A percentile compares a stretch with the other conserved stretches of the same genome.
Conservation (phyloP, 2,113 vertebrate species). For the Clarias batrachus region DNA sequence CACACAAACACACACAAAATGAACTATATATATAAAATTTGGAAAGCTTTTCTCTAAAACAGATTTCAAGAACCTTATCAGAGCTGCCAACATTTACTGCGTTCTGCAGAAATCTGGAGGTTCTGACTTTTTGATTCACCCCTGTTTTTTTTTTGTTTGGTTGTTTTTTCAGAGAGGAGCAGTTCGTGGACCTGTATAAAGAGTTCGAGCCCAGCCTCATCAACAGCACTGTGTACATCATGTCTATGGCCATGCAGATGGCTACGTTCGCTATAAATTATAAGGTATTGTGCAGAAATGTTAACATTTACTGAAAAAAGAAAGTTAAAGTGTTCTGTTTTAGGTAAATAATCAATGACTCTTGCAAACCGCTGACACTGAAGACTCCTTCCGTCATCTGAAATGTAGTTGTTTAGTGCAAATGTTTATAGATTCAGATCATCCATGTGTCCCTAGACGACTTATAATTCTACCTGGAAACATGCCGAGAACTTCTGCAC, state of each 20-base stretch:
- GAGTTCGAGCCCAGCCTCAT: constrained; percentile 95
- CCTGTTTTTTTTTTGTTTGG: background rate
- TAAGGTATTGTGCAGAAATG: constrained; percentile 75
- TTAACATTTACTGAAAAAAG: background rate
- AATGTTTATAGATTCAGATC: background rate
- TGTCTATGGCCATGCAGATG: constrained; percentile 99
- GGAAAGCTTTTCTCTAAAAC: background rate
- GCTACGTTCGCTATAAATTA: constrained; percentile 98
- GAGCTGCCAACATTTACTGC: background rate
- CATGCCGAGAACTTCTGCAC: background rate
- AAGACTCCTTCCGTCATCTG: background rate
- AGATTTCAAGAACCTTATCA: background rate
- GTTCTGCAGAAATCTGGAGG: background rate
- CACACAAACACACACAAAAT: background rate
- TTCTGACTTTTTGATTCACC: background rate
- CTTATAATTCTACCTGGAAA: background rate
- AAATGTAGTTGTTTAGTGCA: background rate
- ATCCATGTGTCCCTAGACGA: too few relatives aligned
- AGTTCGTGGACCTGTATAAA: constrained; percentile 90
- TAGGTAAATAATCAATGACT: background rate
- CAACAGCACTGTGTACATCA: constrained; percentile 97
- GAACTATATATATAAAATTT: background rate
- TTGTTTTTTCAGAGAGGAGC: constrained; percentile 72
- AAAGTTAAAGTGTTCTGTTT: background rate
- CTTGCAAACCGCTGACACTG: background rate